Percentiles rank a stretch among this genome's conserved stretches.
Evolutionary conservation across 2,113 vertebrate species (phyloP).

Genomic region (Capreolus pygargus): DNA sequence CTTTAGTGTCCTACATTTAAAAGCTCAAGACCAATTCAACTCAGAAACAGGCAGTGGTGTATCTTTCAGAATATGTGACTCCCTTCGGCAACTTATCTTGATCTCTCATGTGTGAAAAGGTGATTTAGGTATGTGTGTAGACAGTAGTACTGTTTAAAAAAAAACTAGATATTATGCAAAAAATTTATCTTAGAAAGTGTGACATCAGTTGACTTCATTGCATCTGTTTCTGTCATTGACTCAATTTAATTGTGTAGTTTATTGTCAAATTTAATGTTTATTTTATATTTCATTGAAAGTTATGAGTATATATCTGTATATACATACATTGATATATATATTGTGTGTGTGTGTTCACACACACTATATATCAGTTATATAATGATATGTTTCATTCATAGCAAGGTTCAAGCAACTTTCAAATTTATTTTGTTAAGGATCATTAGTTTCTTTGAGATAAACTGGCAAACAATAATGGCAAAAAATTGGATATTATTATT

Average conservation of each 20-base stretch:
- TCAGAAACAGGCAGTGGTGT: not conserved
- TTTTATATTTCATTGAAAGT: not conserved
- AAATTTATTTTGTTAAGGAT: not conserved
- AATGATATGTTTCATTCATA: not conserved
- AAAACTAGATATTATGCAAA: not conserved
- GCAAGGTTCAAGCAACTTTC: not conserved
- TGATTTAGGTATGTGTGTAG: not conserved
- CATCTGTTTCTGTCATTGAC: not conserved
- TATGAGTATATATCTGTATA: not conserved
- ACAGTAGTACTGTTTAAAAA: not conserved
- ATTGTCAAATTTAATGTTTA: not conserved
- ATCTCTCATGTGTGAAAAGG: not conserved
- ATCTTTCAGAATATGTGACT: not conserved
- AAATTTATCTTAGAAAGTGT: not conserved
- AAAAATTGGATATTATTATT: not conserved
- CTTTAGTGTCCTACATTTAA: not conserved
- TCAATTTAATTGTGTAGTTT: not conserved
- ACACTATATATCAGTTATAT: not conserved
- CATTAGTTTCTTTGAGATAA: not conserved
- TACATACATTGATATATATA: not conserved
- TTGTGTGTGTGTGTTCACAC: not conserved
- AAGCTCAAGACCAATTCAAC: not conserved
- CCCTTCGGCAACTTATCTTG: not conserved
- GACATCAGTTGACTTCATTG: not conserved
- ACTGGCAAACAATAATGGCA: not conserved